Conservation (phyloP, 2,797 vertebrate genomes). For the Melanotaenia nigrans region DNA sequence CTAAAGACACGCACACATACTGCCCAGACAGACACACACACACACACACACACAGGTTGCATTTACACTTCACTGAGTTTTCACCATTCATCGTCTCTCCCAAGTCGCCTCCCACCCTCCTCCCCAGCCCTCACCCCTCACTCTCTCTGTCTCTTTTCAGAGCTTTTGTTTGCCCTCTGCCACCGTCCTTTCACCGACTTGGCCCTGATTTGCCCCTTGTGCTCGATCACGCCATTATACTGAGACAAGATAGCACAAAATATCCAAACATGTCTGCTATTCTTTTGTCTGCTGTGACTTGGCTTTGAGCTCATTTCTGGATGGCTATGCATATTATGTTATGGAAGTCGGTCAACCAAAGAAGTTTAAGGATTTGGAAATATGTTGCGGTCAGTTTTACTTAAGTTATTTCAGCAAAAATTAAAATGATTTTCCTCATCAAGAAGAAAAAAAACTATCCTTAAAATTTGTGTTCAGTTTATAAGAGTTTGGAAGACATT, state of each 20-base stretch:
- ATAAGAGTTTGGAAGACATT: background rate
- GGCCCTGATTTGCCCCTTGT: conserved; percentile 90
- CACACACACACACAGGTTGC: conserved; percentile 82
- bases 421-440: background rate
- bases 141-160: conserved; percentile 87
- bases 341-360: background rate
- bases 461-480: no score
- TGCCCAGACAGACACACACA: conserved; percentile 53
- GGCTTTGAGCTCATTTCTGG: conserved; percentile 3
- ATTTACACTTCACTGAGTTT: conserved; percentile 97
- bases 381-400: background rate
- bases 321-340: background rate
- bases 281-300: conserved; percentile 64
- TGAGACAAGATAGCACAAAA: conserved; percentile 74
- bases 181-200: conserved; percentile 90
- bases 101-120: conserved; percentile 75
- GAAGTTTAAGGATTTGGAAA: background rate
- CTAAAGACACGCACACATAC: conserved; percentile 73
- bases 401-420: background rate
- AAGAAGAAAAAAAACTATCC: background rate
- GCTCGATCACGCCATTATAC: conserved; percentile 83
- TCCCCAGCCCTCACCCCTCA: conserved; percentile 58
- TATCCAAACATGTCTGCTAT: conserved; percentile 72
- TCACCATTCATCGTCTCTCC: conserved; percentile 91
- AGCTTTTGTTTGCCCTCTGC: conserved; percentile 94